Percentiles rank a stretch among this genome's conserved stretches.
These are phyloP conservation scores for Nixonia krombeini DNA, from an alignment of 1,140 invertebrate species.

Conservation along the genomic window DNA sequence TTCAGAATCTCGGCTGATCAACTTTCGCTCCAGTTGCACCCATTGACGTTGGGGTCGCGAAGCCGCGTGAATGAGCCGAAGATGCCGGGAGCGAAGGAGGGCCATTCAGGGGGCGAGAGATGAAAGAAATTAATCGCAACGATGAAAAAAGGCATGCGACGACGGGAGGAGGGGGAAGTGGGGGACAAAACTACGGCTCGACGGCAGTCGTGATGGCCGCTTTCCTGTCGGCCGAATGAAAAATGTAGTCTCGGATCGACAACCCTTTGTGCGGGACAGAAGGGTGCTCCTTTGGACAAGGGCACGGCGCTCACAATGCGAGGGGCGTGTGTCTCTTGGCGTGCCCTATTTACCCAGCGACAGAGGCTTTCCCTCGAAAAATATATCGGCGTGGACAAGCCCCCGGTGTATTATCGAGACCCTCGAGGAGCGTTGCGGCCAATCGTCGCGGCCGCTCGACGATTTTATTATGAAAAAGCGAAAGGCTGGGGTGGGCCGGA, in stretches of 20 bases:
- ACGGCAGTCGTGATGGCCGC: constrained; percentile 58
- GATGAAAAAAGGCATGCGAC: constrained; percentile 44
- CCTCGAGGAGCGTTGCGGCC: constrained; percentile 48
- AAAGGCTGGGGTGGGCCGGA: constrained; percentile 49
- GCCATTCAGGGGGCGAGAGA: constrained; percentile 16
- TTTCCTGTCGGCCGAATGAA: constrained; percentile 60
- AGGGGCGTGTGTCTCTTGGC: constrained; percentile 66
- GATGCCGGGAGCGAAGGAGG: constrained; percentile 19
- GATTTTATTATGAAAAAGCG: constrained; percentile 57
- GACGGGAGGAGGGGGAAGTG: constrained; percentile 21
- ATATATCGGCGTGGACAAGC: constrained; percentile 55
- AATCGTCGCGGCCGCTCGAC: constrained; percentile 52
- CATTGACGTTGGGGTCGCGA: constrained; percentile 40
- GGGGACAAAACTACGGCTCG: no score
- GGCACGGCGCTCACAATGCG: constrained; percentile 56
- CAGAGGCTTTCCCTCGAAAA: constrained; percentile 44
- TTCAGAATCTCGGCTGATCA: constrained; percentile 48
- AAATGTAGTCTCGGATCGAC: constrained; percentile 58
- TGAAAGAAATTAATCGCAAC: constrained; percentile 44
- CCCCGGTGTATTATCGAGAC: constrained; percentile 52
- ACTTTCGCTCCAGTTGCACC: constrained; percentile 48
- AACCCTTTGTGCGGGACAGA: constrained; percentile 60
- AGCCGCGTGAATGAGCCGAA: constrained; percentile 36
- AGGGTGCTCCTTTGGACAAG: constrained; percentile 56
- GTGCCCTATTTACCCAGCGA: constrained; percentile 66